Percentiles rank a stretch among this genome's conserved stretches.
phyloP scores from a whole-genome alignment of 2,888 invertebrate species.

The Hyposoter dolosus region DNA sequence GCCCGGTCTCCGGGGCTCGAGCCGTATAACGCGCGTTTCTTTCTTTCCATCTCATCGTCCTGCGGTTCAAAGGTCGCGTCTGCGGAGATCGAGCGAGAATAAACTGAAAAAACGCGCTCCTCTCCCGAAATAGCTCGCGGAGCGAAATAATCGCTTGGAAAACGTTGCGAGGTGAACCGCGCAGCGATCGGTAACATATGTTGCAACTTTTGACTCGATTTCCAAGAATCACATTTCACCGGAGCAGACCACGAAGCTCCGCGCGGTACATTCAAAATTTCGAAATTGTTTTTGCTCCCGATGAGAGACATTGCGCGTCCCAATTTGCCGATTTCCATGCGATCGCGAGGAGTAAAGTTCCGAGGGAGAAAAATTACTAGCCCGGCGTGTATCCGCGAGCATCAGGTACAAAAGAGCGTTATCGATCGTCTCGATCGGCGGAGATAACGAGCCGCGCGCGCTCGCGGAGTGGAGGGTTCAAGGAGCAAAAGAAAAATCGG shows the following conservation, averaged over 20 bases:
- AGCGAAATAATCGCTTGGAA: slow-evolving; percentile 4
- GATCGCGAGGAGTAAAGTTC: neutral
- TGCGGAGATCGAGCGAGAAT: neutral
- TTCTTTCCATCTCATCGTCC: slow-evolving; percentile 7
- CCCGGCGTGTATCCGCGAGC: no score
- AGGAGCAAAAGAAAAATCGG: slow-evolving; percentile 4
- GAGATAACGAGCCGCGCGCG: neutral
- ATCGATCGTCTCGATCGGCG: slow-evolving; percentile 29
- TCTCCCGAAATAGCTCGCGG: slow-evolving; percentile 35
- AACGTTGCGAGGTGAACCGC: neutral
- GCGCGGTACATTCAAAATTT: slow-evolving; percentile 61
- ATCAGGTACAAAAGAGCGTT: neutral
- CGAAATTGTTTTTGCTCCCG: slow-evolving; percentile 37
- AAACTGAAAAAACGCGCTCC: neutral
- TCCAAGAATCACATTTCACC: slow-evolving; percentile 66
- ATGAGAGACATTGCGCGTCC: neutral
- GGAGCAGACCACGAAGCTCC: slow-evolving; percentile 39
- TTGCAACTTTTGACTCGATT: slow-evolving; percentile 63
- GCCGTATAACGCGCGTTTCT: slow-evolving; percentile 42
- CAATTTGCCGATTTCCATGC: slow-evolving; percentile 42
- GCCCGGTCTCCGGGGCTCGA: slow-evolving; percentile 10
- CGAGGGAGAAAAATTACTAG: slow-evolving; percentile 22
- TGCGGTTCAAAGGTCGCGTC: slow-evolving; percentile 56
- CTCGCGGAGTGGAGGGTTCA: neutral
- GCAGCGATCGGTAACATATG: slow-evolving; percentile 21